Conservation (phyloP, 2,797 vertebrate species). For the Alcedo atthis region DNA sequence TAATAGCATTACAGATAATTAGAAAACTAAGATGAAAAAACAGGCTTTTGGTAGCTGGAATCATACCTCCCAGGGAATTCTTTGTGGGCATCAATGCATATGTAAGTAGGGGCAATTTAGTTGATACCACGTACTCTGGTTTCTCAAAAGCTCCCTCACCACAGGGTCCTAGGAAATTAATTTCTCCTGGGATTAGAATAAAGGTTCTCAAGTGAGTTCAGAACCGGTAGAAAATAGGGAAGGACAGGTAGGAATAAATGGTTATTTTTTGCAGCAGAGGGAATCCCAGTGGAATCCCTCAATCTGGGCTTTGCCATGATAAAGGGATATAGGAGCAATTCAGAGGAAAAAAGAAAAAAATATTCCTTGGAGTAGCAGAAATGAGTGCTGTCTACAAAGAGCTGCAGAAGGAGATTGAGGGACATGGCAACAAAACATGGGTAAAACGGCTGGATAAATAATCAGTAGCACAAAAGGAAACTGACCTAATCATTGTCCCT, state of each 20-base stretch:
- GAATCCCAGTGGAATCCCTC: neutral
- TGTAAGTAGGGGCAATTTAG: neutral
- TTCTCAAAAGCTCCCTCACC: slow-evolving; percentile 11
- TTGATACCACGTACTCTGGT: neutral
- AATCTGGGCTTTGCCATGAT: neutral
- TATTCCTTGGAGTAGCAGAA: neutral
- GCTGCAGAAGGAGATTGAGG: neutral
- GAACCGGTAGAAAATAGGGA: neutral
- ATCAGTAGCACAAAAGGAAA: neutral
- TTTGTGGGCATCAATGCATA: neutral
- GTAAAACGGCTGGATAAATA: neutral
- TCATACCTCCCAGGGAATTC: neutral
- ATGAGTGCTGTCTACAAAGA: neutral
- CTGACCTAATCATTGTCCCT: neutral
- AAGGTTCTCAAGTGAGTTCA: neutral
- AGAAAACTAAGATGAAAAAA: neutral
- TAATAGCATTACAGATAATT: neutral
- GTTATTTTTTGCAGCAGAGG: neutral
- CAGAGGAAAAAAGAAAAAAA: neutral
- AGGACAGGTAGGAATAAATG: neutral
- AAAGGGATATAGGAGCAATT: neutral
- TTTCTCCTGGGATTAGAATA: neutral
- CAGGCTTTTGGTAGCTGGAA: neutral
- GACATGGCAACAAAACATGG: neutral
- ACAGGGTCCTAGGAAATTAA: neutral